A percentile compares a stretch with the other conserved stretches of the same genome.
phyloP scores from a whole-genome alignment of 2,888 invertebrate species.

The Conistra vaccinii region DNA sequence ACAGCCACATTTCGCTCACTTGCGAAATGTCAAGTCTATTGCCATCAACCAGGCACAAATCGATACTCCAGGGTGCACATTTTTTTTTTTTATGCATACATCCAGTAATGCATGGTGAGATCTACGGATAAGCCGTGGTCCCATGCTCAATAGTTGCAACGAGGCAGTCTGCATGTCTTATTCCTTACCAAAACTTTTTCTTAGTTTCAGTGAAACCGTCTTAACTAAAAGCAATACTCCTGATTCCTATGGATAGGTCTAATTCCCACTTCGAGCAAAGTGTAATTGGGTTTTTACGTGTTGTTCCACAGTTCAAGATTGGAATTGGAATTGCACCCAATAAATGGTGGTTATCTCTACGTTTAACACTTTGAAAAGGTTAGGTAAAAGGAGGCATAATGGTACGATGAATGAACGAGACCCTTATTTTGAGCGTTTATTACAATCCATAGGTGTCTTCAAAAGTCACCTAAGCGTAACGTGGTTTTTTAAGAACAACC shows the following conservation, averaged over 20 bases:
- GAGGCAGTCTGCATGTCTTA: not conserved
- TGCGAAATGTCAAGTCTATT: no score
- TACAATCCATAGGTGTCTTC: not conserved
- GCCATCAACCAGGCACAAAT: not conserved
- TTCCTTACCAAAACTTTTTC: constrained; percentile 8
- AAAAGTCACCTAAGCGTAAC: not conserved
- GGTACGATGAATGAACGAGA: not conserved
- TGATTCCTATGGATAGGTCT: constrained; percentile 33
- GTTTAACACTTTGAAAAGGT: not conserved
- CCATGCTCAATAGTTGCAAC: not conserved
- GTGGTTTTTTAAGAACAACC: not conserved
- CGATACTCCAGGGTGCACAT: not conserved
- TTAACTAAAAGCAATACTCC: constrained; percentile 3
- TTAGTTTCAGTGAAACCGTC: constrained; percentile 7
- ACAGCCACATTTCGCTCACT: not conserved
- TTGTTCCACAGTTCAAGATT: constrained; percentile 32
- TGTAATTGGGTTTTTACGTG: constrained; percentile 45
- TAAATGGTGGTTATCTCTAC: constrained; percentile 18
- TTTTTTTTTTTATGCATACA: not conserved
- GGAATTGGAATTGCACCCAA: constrained; percentile 36
- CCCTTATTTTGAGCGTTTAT: not conserved
- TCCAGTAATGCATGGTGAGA: not conserved
- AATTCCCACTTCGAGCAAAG: constrained; percentile 57
- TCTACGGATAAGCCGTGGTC: no score
- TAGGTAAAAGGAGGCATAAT: not conserved